Evolutionary conservation across 2,888 invertebrate genomes (phyloP).

Genomic region (Campoletis raptor): DNA sequence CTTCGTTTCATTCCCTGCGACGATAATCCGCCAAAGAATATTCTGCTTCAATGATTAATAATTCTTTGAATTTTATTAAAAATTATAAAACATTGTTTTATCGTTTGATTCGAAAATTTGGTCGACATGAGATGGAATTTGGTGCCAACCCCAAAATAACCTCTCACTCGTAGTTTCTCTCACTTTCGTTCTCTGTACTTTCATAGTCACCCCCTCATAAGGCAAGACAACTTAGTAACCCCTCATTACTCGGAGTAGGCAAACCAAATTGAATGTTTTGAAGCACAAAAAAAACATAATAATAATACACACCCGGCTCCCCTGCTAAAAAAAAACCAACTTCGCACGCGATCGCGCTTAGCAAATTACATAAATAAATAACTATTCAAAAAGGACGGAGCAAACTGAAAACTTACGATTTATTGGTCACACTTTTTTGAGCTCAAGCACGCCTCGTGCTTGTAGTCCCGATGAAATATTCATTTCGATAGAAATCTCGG

Average conservation of each 20-base stretch:
- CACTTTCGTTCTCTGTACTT: slow-evolving; percentile 17
- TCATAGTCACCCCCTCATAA: slow-evolving; percentile 42
- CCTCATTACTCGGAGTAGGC: slow-evolving; percentile 51
- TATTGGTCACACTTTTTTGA: background rate
- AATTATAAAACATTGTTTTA: background rate
- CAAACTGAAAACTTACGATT: slow-evolving; percentile 1
- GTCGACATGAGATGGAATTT: slow-evolving; percentile 43
- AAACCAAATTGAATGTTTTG: slow-evolving; percentile 24
- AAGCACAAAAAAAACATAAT: slow-evolving; percentile 3
- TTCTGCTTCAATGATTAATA: background rate
- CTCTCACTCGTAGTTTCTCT: slow-evolving; percentile 50
- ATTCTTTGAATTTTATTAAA: background rate
- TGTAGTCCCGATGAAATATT: background rate
- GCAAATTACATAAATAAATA: background rate
- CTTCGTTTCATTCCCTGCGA: background rate
- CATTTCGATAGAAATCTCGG: slow-evolving; percentile 7
- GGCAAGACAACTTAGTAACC: slow-evolving; percentile 35
- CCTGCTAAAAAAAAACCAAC: background rate
- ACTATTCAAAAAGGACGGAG: background rate
- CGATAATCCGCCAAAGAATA: background rate
- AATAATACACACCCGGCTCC: background rate
- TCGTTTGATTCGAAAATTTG: slow-evolving; percentile 38
- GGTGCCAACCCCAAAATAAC: background rate
- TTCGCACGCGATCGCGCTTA: slow-evolving; percentile 12
- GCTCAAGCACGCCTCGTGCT: background rate